Evolutionary conservation across 2,113 vertebrate species (phyloP).

Genomic region (Prunella himalayana): DNA sequence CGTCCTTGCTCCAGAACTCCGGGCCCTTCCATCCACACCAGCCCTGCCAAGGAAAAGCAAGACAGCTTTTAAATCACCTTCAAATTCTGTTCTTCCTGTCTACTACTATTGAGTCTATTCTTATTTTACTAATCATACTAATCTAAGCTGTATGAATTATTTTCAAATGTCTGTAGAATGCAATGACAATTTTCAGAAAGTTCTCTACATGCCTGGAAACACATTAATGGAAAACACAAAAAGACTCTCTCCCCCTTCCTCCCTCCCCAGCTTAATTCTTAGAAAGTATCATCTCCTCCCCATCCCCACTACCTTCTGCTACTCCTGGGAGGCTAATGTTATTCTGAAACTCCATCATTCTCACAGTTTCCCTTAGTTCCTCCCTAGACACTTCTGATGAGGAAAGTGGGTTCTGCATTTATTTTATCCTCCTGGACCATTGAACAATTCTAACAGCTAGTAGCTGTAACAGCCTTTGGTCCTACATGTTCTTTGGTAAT

Average conservation of each 20-base stretch:
- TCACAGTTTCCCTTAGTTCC: not conserved
- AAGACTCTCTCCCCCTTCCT: not conserved
- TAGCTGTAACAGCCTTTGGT: not conserved
- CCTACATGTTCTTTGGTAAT: not conserved
- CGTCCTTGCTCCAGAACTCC: slow-evolving; percentile 92
- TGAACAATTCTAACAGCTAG: not conserved
- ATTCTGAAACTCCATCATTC: not conserved
- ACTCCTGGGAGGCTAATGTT: not conserved
- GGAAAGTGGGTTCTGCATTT: not conserved
- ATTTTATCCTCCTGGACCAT: not conserved
- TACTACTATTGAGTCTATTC: not conserved
- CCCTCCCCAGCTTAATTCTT: not conserved
- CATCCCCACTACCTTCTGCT: not conserved
- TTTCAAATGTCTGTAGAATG: not conserved
- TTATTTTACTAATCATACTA: not conserved
- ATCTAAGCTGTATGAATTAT: not conserved
- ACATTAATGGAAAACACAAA: not conserved
- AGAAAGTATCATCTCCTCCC: not conserved
- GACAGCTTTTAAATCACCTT: not conserved
- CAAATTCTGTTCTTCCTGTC: not conserved
- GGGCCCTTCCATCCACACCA: slow-evolving; percentile 97
- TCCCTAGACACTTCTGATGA: not conserved
- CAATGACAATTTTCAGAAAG: not conserved
- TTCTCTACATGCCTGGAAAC: not conserved
- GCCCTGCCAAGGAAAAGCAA: slow-evolving; percentile 75